Evolutionary conservation across 2,113 vertebrate genomes (phyloP), one percentile per base, ranked within the genome.

Genomic region (Amphiprion percula): DNA sequence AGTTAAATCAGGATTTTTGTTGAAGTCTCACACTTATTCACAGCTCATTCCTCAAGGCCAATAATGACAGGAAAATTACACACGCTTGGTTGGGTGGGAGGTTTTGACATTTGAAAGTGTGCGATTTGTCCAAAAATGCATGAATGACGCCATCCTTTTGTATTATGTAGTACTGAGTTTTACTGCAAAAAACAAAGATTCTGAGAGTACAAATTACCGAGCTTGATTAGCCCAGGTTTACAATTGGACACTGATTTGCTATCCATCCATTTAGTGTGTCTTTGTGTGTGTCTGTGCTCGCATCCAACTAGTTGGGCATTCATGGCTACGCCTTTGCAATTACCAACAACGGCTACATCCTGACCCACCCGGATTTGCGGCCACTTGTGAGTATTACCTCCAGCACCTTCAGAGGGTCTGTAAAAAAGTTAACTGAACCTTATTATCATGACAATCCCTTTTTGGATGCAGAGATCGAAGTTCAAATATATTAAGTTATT

Each of bases 271-370:
- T 77, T 3, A 15, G 17, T 41, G 66, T 74, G 63, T 82, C 16
- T 73, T 14, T 80, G 19, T 68, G 50, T 79, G 2, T 86, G 17
- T 39, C 23, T 83, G 23, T 88, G 71, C 88, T 37, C 87, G 41
- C 86, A 14, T 90, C 28, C 30, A 44, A 24, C n/a, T 78, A 99
- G 98, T 91, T 99, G 92, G 98, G 98, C 77, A 99, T 99, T 93
- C 98, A 99, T 0, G 98, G 98, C 79, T 99, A 99, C 50, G 97
- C 98, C 82, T 99, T 99, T 90, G 98, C 98, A 87, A 99, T 99
- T 92, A 99, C 98, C 68, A 99, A 99, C 94, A 99, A 99, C 16
- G 98, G 98, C 82, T 99, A 99, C 87, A 97, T 99, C 92, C 94
- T 99, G 91, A 99, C 98, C 24, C 98, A 99, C 80, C 98, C 98